Evolutionary conservation across 1,140 invertebrate species (phyloP).

Genomic region (Caenorhabditis tropicalis): DNA sequence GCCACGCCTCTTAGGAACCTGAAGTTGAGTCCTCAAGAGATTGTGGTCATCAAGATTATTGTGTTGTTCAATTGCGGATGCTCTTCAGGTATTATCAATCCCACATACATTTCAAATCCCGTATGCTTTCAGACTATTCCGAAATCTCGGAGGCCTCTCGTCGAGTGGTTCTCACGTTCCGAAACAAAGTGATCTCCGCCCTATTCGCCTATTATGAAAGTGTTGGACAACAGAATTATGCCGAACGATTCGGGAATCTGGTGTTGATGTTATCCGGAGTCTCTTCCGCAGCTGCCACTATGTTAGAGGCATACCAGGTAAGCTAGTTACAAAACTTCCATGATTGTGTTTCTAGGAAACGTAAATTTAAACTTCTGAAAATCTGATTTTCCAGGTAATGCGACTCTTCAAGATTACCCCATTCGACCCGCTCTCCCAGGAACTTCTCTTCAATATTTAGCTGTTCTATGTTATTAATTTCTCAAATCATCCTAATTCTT

Average conservation of each 20-base stretch:
- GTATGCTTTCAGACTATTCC: slow-evolving; percentile 34
- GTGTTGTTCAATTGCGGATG: slow-evolving; percentile 67
- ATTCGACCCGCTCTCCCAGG: slow-evolving; percentile 68
- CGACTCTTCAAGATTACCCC: slow-evolving; percentile 70
- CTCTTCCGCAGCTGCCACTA: slow-evolving; percentile 68
- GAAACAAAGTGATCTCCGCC: slow-evolving; percentile 63
- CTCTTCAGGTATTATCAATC: background rate
- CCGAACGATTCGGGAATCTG: slow-evolving; percentile 69
- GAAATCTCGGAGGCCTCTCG: slow-evolving; percentile 60
- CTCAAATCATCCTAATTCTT: background rate
- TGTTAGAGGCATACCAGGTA: slow-evolving; percentile 69
- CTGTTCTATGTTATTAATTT: background rate
- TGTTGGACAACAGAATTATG: slow-evolving; percentile 62
- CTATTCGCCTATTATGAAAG: slow-evolving; percentile 67
- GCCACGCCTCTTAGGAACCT: slow-evolving; percentile 63
- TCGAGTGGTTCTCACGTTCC: slow-evolving; percentile 58
- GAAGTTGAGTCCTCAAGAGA: slow-evolving; percentile 68
- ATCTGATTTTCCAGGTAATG: slow-evolving; percentile 63
- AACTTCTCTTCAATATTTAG: slow-evolving; percentile 62
- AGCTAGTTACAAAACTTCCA: slow-evolving; percentile 59
- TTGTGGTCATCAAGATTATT: slow-evolving; percentile 69
- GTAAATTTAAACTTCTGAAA: background rate
- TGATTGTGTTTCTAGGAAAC: background rate
- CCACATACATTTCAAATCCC: background rate
- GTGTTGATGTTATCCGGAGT: slow-evolving; percentile 69